Evolutionary conservation across 2,113 vertebrate species (phyloP).

Genomic region (Pelvicachromis taeniatus): DNA sequence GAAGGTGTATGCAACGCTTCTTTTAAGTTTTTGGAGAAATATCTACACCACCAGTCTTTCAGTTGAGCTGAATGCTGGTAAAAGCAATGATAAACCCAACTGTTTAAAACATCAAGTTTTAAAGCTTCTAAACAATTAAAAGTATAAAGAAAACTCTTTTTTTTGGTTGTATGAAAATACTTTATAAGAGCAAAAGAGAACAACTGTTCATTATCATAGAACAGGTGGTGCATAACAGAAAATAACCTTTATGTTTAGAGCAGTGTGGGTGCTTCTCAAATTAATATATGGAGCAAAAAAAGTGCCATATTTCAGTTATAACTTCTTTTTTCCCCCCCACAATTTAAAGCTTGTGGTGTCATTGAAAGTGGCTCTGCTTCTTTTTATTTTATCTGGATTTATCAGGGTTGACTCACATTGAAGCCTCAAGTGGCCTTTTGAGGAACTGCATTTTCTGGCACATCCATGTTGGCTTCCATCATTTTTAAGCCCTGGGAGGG

Average conservation of each 20-base stretch:
- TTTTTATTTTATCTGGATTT: not conserved
- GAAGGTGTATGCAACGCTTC: not conserved
- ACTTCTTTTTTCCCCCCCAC: not conserved
- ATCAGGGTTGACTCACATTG: not conserved
- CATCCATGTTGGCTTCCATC: not conserved
- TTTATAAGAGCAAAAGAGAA: not conserved
- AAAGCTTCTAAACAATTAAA: not conserved
- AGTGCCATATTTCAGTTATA: not conserved
- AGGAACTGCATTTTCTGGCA: not conserved
- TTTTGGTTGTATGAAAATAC: not conserved
- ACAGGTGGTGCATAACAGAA: not conserved
- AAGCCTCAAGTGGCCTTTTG: not conserved
- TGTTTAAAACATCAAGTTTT: not conserved
- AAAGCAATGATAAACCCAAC: not conserved
- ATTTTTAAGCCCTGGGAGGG: not conserved
- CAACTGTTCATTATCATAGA: not conserved
- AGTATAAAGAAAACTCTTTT: not conserved
- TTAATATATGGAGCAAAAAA: not conserved
- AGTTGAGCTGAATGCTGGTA: not conserved
- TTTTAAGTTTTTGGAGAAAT: not conserved
- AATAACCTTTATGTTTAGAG: not conserved
- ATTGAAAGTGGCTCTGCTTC: not conserved
- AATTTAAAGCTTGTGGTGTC: not conserved
- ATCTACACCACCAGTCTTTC: not conserved
- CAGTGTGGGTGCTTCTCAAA: not conserved